Base-by-base conservation (phyloP, 2,797 vertebrate species). In the Telmatherina bonti region DNA sequence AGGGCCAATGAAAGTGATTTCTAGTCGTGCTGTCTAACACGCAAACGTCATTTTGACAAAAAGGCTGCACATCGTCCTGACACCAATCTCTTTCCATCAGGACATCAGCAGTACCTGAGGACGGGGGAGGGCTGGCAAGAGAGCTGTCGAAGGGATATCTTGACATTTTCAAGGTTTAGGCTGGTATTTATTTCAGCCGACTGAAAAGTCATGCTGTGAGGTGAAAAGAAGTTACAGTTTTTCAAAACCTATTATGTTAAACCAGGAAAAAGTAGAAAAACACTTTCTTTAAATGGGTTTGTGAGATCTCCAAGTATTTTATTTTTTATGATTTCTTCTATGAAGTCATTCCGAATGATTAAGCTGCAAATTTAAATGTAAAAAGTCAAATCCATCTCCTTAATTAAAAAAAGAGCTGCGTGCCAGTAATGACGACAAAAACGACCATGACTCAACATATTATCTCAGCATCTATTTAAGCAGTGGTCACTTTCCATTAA, bases 41-140 rank as follows among this genome's bases (percentile, higher is more conserved):
- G 75, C 56, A n/a, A 57, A 68, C 38, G 26, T 88, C 85, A 87
- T 67, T 84, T 84, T 89, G 91, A 90, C 79, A 89, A 83, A 89
- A 88, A 89, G 68, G 74, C 53, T 51, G n/a, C 72, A 87, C 81
- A 87, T 82, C 57, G 79, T 67, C 74, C 75, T 88, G 86, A 88
- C 86, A 78, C 58, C 7, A 2, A 67, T 47, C 67, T 62, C 41
- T 60, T 70, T 78, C 70, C 54, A 74, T 66, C 36, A 72, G 74
- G 53, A 79, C 60, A 54, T 69, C 60, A 22, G 43, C 27, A 18
- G 22, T 36, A 82, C 76, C 73, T 71, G 76, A 64, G 81, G 81
- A 81, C 62, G n/a, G 31, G 41, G n/a, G 35, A 56, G 35, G 63
- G 8, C 53, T 63, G 66, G 36, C 70, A 70, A 68, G 29, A 60